Conservation (phyloP, 1,140 invertebrate species). For the Trichonephila inaurata region DNA sequence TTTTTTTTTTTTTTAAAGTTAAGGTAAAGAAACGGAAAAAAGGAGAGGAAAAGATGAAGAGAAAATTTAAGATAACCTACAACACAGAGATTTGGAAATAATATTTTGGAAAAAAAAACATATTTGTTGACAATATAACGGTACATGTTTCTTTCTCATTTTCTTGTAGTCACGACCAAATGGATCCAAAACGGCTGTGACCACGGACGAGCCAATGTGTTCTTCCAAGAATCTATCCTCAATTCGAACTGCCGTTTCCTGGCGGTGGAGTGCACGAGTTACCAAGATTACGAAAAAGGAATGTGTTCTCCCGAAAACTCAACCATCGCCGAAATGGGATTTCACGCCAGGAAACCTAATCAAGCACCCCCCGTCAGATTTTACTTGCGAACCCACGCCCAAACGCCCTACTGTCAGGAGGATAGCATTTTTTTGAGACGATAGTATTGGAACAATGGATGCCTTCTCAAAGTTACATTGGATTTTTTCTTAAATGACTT, state of each 20-base stretch:
- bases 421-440: not conserved
- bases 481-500: no score
- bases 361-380: not conserved
- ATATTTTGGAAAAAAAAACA: no score
- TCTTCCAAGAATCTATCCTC: slow-evolving; percentile 46
- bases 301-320: slow-evolving; percentile 31
- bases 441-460: no score
- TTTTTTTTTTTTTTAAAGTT: no score
- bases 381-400: slow-evolving; percentile 20
- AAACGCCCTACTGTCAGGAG: slow-evolving; percentile 29
- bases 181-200: slow-evolving; percentile 34
- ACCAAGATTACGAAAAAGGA: slow-evolving; percentile 35
- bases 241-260: not conserved
- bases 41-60: no score
- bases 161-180: slow-evolving; percentile 81
- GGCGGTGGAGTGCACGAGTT: slow-evolving; percentile 47
- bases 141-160: not conserved
- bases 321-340: slow-evolving; percentile 51
- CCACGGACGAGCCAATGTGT: slow-evolving; percentile 12
- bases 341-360: not conserved
- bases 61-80: no score
- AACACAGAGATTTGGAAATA: no score
- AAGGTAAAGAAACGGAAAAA: no score
- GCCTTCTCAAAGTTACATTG: no score
- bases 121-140: not conserved